phyloP scores from a whole-genome alignment of 2,888 invertebrate species.

The Patella ulyssiponensis region DNA sequence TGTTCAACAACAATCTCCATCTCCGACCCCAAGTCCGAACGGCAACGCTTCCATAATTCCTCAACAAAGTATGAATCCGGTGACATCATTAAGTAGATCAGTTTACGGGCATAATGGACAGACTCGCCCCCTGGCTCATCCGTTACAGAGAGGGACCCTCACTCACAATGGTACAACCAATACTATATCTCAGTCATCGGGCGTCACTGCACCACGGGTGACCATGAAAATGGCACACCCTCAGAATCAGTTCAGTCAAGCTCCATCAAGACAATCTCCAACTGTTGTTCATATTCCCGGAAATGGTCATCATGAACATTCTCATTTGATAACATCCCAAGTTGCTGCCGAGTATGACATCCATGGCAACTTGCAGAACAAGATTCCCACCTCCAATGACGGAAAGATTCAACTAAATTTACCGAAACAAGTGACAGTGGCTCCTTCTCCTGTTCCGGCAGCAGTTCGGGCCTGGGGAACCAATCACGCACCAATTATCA shows the following conservation, averaged over 20 bases:
- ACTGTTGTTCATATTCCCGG: conserved; percentile 39
- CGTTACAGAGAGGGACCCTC: not conserved
- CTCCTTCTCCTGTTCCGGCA: conserved; percentile 27
- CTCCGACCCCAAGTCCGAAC: not conserved
- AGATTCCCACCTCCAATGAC: conserved; percentile 13
- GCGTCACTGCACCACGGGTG: not conserved
- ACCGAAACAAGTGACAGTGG: conserved; percentile 33
- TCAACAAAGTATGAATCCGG: not conserved
- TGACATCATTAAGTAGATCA: not conserved
- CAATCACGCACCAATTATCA: conserved; percentile 92
- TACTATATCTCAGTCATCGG: not conserved
- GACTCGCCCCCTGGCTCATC: not conserved
- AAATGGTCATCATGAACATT: conserved; percentile 30
- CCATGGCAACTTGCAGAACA: not conserved
- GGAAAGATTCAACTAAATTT: conserved; percentile 41
- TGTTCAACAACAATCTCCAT: conserved; percentile 16
- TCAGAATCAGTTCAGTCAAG: conserved; percentile 19
- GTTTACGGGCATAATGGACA: conserved; percentile 7
- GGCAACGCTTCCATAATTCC: not conserved
- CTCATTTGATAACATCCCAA: conserved; percentile 16
- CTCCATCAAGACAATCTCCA: conserved; percentile 17
- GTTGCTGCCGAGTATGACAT: not conserved
- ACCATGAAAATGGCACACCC: not conserved
- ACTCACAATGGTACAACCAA: not conserved
- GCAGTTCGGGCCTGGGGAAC: conserved; percentile 82